A percentile compares a stretch with the other conserved stretches of the same genome.
Conservation (phyloP, 2,797 vertebrate genomes). For the Myripristis jacobus region DNA sequence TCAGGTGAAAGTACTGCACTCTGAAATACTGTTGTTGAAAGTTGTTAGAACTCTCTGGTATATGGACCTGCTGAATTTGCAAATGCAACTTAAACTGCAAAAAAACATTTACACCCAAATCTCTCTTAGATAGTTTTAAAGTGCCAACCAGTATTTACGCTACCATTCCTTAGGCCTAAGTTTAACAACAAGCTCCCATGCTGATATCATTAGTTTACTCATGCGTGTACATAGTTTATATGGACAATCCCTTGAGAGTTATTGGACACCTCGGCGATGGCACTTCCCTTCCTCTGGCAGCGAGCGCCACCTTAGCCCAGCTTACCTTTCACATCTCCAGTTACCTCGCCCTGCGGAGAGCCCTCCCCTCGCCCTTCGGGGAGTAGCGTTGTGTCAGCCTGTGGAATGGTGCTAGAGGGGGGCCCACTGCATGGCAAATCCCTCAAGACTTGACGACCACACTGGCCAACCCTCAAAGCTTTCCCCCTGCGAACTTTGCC, state of each 20-base stretch:
- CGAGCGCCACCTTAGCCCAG: conserved; percentile 64
- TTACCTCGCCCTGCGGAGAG: conserved; percentile 65
- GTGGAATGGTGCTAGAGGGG: conserved; percentile 46
- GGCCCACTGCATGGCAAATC: conserved; percentile 29
- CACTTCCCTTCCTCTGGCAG: conserved; percentile 76
- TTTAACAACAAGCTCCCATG: not conserved
- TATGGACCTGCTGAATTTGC: too few relatives aligned
- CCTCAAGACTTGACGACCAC: conserved; percentile 47
- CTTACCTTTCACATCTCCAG: conserved; percentile 78
- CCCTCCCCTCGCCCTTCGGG: conserved; percentile 59
- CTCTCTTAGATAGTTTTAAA: too few relatives aligned
- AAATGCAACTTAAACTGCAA: not conserved
- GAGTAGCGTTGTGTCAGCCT: conserved; percentile 62
- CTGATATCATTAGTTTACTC: conserved; percentile 12
- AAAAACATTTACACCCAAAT: not conserved
- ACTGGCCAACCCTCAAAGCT: conserved; percentile 74
- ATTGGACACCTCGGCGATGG: conserved; percentile 67
- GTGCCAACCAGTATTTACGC: too few relatives aligned
- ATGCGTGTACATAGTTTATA: conserved; percentile 47
- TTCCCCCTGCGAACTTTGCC: conserved; percentile 83
- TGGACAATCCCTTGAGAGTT: conserved; percentile 48
- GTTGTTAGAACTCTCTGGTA: not conserved
- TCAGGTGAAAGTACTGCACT: not conserved
- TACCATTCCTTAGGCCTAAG: too few relatives aligned
- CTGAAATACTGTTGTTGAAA: not conserved